Evolutionary conservation across 2,113 vertebrate genomes (phyloP).

Genomic region (Zosterops hypoxanthus): DNA sequence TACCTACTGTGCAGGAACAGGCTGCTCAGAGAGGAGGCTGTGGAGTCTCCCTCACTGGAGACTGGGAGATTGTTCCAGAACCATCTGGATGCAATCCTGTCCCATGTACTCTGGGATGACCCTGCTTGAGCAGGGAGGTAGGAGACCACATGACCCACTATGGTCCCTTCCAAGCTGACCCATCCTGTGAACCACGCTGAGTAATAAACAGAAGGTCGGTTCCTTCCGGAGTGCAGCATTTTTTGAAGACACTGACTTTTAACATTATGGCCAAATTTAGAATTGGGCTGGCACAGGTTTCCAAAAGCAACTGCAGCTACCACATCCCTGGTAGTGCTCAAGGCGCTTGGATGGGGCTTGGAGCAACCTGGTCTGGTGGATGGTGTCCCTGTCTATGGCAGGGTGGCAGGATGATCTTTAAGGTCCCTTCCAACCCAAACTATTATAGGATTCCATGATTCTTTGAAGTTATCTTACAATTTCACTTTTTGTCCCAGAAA

Average conservation of each 20-base stretch:
- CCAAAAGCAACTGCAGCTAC: neutral
- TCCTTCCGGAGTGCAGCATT: neutral
- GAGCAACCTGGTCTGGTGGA: neutral
- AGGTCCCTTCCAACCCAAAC: neutral
- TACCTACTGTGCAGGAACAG: neutral
- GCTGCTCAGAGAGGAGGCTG: neutral
- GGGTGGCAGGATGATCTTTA: neutral
- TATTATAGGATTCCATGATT: neutral
- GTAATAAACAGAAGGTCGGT: neutral
- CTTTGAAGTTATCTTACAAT: neutral
- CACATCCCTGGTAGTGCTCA: neutral
- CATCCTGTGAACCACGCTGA: neutral
- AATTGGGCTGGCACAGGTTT: neutral
- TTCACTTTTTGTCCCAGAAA: conserved; percentile 69
- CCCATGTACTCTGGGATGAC: neutral
- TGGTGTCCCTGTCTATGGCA: neutral
- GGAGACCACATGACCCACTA: neutral
- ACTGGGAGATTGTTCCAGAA: neutral
- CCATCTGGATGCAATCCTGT: neutral
- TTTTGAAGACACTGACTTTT: neutral
- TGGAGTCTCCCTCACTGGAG: neutral
- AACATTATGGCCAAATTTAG: neutral
- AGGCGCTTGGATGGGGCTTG: neutral
- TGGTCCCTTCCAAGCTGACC: neutral
- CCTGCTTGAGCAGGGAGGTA: neutral